phyloP scores from a whole-genome alignment of 2,113 vertebrate genomes.

The Lophotis ruficrista region DNA sequence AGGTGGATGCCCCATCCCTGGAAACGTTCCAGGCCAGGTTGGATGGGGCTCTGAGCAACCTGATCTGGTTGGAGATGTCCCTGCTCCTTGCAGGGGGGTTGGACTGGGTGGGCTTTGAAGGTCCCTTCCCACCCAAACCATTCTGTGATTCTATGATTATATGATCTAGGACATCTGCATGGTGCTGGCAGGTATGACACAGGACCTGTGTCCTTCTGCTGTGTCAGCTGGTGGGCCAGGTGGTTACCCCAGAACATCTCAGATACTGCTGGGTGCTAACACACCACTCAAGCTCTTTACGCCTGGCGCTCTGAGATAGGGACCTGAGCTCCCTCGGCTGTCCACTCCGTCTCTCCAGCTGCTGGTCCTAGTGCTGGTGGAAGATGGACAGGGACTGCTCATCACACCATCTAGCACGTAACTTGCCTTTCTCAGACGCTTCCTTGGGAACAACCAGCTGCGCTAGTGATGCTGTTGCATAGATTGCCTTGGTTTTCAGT shows the following conservation, averaged over 20 bases:
- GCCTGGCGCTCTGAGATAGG: fast-evolving
- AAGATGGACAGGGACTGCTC: not conserved
- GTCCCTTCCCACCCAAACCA: no score
- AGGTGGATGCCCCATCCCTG: no score
- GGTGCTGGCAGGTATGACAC: not conserved
- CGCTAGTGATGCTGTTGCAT: not conserved
- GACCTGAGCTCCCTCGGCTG: not conserved
- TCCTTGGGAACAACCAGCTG: not conserved
- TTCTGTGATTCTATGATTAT: no score
- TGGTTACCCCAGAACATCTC: not conserved
- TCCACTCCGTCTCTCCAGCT: not conserved
- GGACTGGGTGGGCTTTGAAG: no score
- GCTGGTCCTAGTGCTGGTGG: not conserved
- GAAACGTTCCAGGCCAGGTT: no score
- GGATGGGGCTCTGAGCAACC: no score
- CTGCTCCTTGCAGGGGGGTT: no score
- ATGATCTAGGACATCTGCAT: not conserved
- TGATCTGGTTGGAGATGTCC: no score
- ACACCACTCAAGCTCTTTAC: fast-evolving
- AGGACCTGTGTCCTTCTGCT: not conserved
- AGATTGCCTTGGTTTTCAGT: not conserved
- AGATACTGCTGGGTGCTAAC: not conserved
- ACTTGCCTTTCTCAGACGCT: not conserved
- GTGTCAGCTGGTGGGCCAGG: not conserved
- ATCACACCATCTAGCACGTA: not conserved